Evolutionary conservation across 2,888 invertebrate genomes (phyloP), one percentile per base, ranked within the genome.

Genomic region (Amphipoea oculea): DNA sequence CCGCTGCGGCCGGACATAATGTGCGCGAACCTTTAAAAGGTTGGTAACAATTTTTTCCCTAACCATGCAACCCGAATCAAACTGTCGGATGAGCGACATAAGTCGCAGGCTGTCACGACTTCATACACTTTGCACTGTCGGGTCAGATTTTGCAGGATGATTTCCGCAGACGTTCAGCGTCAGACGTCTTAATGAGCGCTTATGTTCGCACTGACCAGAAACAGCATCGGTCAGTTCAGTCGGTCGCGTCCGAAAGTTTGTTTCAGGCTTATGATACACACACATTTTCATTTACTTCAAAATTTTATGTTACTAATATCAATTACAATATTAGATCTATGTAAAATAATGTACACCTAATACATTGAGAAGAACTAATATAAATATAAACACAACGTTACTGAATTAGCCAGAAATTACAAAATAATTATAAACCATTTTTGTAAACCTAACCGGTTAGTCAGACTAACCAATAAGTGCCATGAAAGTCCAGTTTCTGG

Each of bases 31-130:
- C 29, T 29, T 29, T 29, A 75, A 66, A 72, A 67, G 14, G 79
- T 79, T 86, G 87, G 85, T 85, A 85, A 85, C 85, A 86, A 86
- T 77, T 72, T 79, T 77, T 86, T 72, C 48, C 45, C 51, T 82
- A 76, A 72, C 71, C 73, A 74, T 68, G 62, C 9, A 83, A 23
- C 42, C 45, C 20, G 40, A 54, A 54, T 51, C 54, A 68, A 51
- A 45, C 76, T 82, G 74, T 51, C 36, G 45, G 23, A 20, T 17
- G 14, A 17, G 48, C 4, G 23, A 40, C 40, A 0, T 70, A n/a
- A 0, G 23, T 36, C 42, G 29, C 63, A 11, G 42, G 40, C 29
- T 42, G 23, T 36, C 75, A n/a, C 9, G 20, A 74, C 17, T 45
- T n/a, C 17, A 7, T 20, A 68, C 20, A 40, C n/a, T 73, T 42